Conservation (phyloP, 2,113 vertebrate genomes). For the Catharus fuscescens region DNA sequence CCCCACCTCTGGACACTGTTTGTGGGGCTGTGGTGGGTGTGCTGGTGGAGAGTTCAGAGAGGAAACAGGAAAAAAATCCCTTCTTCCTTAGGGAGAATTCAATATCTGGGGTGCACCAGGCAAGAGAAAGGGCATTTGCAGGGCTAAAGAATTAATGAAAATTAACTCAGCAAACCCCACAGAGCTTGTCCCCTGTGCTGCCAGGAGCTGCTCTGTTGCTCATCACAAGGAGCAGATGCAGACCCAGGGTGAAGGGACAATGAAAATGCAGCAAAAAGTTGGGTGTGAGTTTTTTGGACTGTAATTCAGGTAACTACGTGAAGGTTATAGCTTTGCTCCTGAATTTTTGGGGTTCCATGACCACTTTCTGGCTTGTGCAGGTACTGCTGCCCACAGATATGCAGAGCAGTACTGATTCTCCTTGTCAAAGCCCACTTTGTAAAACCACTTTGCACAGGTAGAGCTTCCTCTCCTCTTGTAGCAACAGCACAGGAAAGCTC, state of each 20-base stretch:
- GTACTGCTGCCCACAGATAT: neutral
- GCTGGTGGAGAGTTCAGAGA: neutral
- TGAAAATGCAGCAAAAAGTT: neutral
- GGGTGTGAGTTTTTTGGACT: fast-evolving
- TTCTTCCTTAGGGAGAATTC: neutral
- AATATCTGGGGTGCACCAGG: fast-evolving
- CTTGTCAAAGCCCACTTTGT: neutral
- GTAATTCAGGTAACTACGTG: neutral
- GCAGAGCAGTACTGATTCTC: neutral
- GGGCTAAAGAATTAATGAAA: neutral
- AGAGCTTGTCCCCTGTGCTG: neutral
- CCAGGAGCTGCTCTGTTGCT: neutral
- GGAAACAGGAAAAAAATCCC: neutral
- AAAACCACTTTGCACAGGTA: neutral
- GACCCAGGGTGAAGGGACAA: neutral
- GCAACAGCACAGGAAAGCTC: neutral
- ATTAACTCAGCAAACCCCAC: neutral
- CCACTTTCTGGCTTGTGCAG: neutral
- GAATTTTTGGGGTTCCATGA: neutral
- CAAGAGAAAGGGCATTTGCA: neutral
- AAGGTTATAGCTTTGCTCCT: neutral
- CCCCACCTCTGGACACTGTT: neutral
- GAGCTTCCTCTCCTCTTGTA: neutral
- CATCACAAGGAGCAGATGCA: neutral
- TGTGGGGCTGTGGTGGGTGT: neutral